Evolutionary conservation across 2,888 invertebrate genomes (phyloP).

Genomic region (Mayetiola destructor): DNA sequence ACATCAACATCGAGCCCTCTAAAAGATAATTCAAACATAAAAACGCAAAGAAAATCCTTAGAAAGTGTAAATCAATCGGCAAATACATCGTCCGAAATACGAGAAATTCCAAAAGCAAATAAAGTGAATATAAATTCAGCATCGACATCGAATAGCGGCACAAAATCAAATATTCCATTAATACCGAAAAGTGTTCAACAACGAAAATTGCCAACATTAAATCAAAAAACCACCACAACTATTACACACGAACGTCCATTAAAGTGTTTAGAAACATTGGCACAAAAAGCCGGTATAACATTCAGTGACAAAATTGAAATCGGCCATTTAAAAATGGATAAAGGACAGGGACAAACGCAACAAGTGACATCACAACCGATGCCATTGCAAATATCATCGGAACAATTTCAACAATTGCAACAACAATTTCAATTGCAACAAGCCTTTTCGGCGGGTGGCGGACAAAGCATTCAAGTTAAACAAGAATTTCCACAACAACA

Average conservation of each 20-base stretch:
- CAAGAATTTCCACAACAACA: conserved; percentile 31
- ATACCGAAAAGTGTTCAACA: neutral
- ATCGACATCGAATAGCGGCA: neutral
- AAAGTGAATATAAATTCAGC: neutral
- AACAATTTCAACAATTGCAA: conserved; percentile 44
- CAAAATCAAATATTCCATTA: neutral
- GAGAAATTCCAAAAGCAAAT: neutral
- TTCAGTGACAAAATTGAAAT: conserved; percentile 58
- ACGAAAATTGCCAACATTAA: conserved; percentile 22
- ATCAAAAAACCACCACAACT: conserved; percentile 22
- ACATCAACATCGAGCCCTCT: conserved; percentile 22
- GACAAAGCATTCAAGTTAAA: conserved; percentile 33
- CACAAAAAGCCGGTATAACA: conserved; percentile 58
- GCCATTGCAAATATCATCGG: conserved; percentile 34
- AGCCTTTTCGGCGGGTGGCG: conserved; percentile 36
- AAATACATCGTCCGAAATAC: neutral
- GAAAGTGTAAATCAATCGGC: neutral
- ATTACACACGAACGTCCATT: conserved; percentile 36
- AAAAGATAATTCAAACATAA: conserved; percentile 33
- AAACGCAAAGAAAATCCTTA: neutral
- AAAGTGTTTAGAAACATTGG: conserved; percentile 56
- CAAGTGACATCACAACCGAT: conserved; percentile 30
- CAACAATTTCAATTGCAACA: conserved; percentile 46
- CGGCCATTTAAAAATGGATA: conserved; percentile 44
- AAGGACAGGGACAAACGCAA: conserved; percentile 40